Percentiles rank a stretch among this genome's conserved stretches.
These are phyloP conservation scores for Beris chalybata DNA, from an alignment of 2,888 invertebrate genomes.

Conservation along the genomic window DNA sequence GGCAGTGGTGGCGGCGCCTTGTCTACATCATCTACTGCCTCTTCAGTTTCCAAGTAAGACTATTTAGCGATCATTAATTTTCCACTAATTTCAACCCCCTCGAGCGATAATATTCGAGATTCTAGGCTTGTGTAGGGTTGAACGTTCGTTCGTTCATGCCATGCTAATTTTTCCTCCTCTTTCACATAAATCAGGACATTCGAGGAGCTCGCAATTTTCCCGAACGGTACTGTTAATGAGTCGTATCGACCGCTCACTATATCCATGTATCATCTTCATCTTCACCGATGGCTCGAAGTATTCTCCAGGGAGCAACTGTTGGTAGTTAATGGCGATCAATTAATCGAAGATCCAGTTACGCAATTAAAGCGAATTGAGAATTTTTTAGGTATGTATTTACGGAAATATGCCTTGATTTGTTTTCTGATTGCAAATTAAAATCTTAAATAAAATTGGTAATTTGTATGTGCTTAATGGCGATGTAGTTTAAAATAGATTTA, in stretches of 20 bases:
- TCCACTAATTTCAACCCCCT: neutral
- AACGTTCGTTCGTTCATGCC: neutral
- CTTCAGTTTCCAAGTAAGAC: slow-evolving; percentile 17
- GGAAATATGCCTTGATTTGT: no score
- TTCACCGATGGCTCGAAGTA: slow-evolving; percentile 89
- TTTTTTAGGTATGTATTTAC: slow-evolving; percentile 69
- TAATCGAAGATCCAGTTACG: slow-evolving; percentile 87
- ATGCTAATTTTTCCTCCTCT: neutral
- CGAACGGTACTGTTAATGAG: slow-evolving; percentile 82
- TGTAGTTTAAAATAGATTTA: no score
- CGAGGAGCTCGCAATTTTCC: slow-evolving; percentile 77
- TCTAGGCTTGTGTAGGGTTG: neutral
- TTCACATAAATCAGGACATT: slow-evolving; percentile 61
- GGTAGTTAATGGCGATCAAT: slow-evolving; percentile 90
- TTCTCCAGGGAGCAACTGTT: slow-evolving; percentile 91
- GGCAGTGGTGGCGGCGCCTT: neutral
- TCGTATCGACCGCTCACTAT: slow-evolving; percentile 82
- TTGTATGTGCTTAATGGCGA: no score
- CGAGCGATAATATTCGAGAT: neutral
- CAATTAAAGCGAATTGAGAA: slow-evolving; percentile 84
- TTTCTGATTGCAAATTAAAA: no score
- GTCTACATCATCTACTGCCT: slow-evolving; percentile 1
- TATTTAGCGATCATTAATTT: neutral
- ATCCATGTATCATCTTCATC: slow-evolving; percentile 88
- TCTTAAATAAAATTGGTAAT: no score